Percentiles rank a stretch among this genome's conserved stretches.
Evolutionary conservation across 30 jellyfish, hydroid and myxozoan species (phyloP).

Genomic region (Mastigias papua): DNA sequence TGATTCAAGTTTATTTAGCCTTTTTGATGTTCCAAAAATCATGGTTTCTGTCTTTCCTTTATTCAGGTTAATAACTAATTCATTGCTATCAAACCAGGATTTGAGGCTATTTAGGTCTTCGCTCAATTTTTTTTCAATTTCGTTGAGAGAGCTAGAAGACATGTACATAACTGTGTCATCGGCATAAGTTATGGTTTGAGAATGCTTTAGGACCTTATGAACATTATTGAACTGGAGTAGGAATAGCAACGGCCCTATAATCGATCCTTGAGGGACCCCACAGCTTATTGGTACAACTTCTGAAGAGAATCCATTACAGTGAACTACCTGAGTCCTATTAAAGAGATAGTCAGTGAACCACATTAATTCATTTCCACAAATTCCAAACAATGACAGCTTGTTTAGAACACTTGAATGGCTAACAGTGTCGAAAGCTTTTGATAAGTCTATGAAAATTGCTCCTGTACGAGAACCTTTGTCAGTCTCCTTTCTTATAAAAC

Average conservation of each 20-base stretch:
- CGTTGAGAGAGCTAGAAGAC: constrained; percentile 48
- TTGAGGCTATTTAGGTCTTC: constrained; percentile 49
- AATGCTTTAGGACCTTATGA: constrained; percentile 35
- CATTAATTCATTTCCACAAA: constrained; percentile 42
- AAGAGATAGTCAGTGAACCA: constrained; percentile 80
- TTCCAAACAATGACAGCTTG: constrained; percentile 69
- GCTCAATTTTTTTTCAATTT: constrained; percentile 46
- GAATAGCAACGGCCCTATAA: constrained; percentile 66
- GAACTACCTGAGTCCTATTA: constrained; percentile 68
- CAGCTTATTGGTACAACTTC: constrained; percentile 45
- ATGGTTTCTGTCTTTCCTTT: constrained; percentile 73
- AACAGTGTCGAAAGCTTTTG: constrained; percentile 80
- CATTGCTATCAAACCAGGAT: constrained; percentile 69
- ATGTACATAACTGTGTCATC: constrained; percentile 74
- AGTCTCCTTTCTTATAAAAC: constrained; percentile 63
- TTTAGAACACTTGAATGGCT: constrained; percentile 67
- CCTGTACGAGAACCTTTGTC: constrained; percentile 72
- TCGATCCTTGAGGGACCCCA: constrained; percentile 81
- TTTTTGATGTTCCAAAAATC: constrained; percentile 75
- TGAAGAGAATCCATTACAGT: constrained; percentile 45
- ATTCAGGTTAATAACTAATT: constrained; percentile 60
- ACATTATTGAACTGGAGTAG: constrained; percentile 62
- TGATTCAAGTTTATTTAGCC: constrained; percentile 55
- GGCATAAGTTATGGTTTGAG: constrained; percentile 63
- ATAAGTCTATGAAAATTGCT: constrained; percentile 66